Conservation (phyloP, 2,797 vertebrate genomes). For the Sebastes umbrosus region DNA sequence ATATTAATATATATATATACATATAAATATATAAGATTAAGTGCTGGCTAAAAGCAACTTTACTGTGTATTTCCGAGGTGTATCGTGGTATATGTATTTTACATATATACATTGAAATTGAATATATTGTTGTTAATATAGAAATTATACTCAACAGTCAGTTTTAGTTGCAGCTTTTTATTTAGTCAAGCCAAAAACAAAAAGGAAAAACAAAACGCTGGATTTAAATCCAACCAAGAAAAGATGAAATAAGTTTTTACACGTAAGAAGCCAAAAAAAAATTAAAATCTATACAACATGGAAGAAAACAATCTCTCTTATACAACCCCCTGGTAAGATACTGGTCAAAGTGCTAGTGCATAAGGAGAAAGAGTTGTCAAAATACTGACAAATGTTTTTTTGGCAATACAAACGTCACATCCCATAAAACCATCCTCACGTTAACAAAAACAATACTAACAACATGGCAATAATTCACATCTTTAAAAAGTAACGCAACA, state of each 20-base stretch:
- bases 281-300: conserved; percentile 28
- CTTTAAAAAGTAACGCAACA: not conserved
- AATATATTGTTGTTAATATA: not conserved
- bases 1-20: too few relatives aligned
- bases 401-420: conserved; percentile 26
- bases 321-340: conserved; percentile 55
- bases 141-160: not conserved
- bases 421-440: not conserved
- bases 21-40: too few relatives aligned
- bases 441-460: not conserved
- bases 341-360: conserved; percentile 81
- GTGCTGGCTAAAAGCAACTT: too few relatives aligned
- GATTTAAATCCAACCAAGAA: not conserved
- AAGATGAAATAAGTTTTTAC: conserved; percentile 14
- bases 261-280: conserved; percentile 23
- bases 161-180: conserved; percentile 39
- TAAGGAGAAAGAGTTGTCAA: conserved; percentile 48
- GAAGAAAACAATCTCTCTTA: conserved; percentile 17
- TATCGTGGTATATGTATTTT: too few relatives aligned
- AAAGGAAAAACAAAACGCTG: not conserved
- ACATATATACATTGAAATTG: too few relatives aligned
- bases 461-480: conserved; percentile 1
- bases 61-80: too few relatives aligned
- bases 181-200: conserved; percentile 37
- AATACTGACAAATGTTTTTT: conserved; percentile 38